Percentiles rank a stretch among this genome's conserved stretches.
Evolutionary conservation across 2,113 vertebrate species (phyloP).

Genomic region (Prionailurus bengalensis): DNA sequence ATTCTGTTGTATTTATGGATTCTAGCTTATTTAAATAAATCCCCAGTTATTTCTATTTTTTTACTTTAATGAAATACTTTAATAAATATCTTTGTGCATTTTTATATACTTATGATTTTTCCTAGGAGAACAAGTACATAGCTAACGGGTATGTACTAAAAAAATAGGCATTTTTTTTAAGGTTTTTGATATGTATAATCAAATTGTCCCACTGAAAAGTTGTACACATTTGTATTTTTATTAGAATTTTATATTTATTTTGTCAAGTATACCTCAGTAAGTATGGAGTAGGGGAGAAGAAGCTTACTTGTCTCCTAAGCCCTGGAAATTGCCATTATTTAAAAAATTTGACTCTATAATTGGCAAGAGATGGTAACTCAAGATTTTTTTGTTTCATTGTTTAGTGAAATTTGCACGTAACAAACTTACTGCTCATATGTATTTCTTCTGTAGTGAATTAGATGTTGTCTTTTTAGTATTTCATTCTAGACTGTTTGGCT

Average conservation of each 20-base stretch:
- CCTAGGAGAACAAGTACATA: not conserved
- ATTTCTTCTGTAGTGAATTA: slow-evolving; percentile 1
- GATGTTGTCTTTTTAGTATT: not conserved
- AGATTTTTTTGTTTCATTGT: not conserved
- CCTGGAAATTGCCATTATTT: not conserved
- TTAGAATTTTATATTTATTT: not conserved
- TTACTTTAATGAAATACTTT: not conserved
- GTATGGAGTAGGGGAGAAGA: not conserved
- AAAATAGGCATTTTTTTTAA: not conserved
- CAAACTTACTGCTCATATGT: not conserved
- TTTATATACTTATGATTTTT: not conserved
- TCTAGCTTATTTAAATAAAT: not conserved
- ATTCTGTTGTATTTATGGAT: not conserved
- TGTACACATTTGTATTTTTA: not conserved
- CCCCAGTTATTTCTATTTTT: not conserved
- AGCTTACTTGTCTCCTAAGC: not conserved
- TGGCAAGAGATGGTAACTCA: not conserved
- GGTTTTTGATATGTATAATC: not conserved
- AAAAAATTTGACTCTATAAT: not conserved
- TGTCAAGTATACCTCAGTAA: not conserved
- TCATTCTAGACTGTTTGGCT: not conserved
- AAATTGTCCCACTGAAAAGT: not conserved
- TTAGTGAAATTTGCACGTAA: not conserved
- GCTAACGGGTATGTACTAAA: not conserved
- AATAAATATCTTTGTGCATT: not conserved